Percentiles rank a stretch among this genome's conserved stretches.
Evolutionary conservation across 2,888 invertebrate species (phyloP).

Genomic region (Baronia brevicornis): DNA sequence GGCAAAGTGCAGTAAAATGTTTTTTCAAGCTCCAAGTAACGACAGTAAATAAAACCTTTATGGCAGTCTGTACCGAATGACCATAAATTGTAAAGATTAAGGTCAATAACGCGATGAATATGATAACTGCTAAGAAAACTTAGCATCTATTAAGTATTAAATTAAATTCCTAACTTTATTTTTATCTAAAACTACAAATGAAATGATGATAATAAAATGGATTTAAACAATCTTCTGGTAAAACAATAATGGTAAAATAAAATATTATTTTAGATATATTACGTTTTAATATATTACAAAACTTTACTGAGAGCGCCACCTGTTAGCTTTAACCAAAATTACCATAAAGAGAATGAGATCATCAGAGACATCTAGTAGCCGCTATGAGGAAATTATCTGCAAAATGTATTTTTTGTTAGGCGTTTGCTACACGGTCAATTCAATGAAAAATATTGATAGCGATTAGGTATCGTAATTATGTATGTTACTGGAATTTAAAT

Average conservation of each 20-base stretch:
- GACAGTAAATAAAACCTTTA: constrained; percentile 65
- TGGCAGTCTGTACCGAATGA: constrained; percentile 59
- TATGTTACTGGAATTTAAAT: too few relatives aligned
- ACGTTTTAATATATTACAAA: neutral
- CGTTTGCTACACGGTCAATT: too few relatives aligned
- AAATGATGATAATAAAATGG: too few relatives aligned
- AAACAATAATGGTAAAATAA: constrained; percentile 7
- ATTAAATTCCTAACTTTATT: constrained; percentile 18
- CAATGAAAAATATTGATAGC: too few relatives aligned
- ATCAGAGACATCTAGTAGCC: constrained; percentile 30
- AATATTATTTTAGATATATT: neutral
- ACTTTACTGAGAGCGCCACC: constrained; percentile 31
- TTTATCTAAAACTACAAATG: constrained; percentile 14
- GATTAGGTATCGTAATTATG: too few relatives aligned
- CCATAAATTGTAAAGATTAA: constrained; percentile 69
- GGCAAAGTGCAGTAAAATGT: constrained; percentile 36
- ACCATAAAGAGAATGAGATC: constrained; percentile 15
- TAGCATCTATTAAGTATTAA: constrained; percentile 18
- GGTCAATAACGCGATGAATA: constrained; percentile 67
- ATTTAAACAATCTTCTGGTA: too few relatives aligned
- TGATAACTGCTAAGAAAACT: constrained; percentile 55
- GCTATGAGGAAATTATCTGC: constrained; percentile 7
- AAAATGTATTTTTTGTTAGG: constrained; percentile 1
- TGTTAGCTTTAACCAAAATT: constrained; percentile 21
- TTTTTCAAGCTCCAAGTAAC: constrained; percentile 53